phyloP scores from a whole-genome alignment of 2,797 vertebrate species.

The Poecile montanus region DNA sequence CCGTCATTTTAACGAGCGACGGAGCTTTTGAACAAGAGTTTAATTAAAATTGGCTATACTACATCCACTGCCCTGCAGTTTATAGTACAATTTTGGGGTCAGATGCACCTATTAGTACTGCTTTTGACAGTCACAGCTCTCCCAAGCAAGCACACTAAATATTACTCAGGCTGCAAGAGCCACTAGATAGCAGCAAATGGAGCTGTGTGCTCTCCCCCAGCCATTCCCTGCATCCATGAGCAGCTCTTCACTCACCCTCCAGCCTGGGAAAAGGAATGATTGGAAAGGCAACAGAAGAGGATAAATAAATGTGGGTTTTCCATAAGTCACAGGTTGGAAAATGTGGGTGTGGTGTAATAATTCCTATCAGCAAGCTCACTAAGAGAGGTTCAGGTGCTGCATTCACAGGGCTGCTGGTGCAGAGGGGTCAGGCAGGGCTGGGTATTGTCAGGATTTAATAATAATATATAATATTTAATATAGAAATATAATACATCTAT shows the following conservation, averaged over 20 bases:
- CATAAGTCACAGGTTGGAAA: too few species aligned
- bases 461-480: too few species aligned
- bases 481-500: too few species aligned
- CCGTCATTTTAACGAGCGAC: background rate
- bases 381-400: too few species aligned
- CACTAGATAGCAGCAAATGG: background rate
- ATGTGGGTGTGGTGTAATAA: too few species aligned
- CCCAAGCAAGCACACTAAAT: background rate
- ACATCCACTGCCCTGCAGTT: background rate
- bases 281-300: background rate
- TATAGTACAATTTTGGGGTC: background rate
- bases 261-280: background rate
- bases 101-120: background rate
- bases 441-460: background rate
- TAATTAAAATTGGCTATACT: slow-evolving; percentile 12
- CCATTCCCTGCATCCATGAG: background rate
- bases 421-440: background rate
- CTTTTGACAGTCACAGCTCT: background rate
- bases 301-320: too few species aligned
- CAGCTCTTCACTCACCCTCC: background rate
- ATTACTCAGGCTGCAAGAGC: background rate
- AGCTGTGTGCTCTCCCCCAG: background rate
- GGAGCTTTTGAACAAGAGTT: background rate
- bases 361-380: too few species aligned
- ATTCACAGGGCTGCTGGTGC: too few species aligned